Base-by-base conservation (phyloP, 92 coral and sea anemone species). In the Micromussa lordhowensis region DNA sequence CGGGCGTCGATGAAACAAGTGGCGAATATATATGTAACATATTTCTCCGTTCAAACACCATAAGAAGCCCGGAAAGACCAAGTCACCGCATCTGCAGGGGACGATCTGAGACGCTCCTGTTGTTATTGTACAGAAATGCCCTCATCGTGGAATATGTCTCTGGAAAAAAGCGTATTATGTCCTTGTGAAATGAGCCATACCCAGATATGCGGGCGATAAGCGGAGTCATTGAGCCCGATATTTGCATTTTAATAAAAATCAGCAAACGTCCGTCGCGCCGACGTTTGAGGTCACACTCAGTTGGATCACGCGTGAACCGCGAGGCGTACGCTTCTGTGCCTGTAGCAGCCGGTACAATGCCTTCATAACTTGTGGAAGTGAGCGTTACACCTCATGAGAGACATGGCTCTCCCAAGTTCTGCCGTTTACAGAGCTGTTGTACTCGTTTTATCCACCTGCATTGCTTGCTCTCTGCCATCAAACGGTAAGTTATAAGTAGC, bases 401-500 rank as follows among this genome's bases (percentile, higher is more conserved):
- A 6, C 80, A 84, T 84, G 87, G 80, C 35, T 58, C 57, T 55
- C 2, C 31, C 87, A n/a, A 31, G 34, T 72, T 84, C 34, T 55
- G 38, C 29, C 19, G 19, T 51, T 51, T 54, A 55, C 24, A 78
- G 55, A n/a, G 22, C 55, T 29, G 55, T 58, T 55, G 76, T 54
- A 48, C n/a, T 84, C 24, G 13, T 63, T 64, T 55, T 31, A 22
- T 51, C 10, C 44, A 71, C 77, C 40, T 71, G 24, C 12, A 26
- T 54, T 49, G 30, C 24, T 54, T 34, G 80, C n/a, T 28, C 55
- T 13, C 54, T 34, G 74, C 53, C 35, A 14, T 55, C 80, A 1
- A 34, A n/a, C 68, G 87, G 87, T 84, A 73, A 34, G 87, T 28
- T 13, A 7, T 12, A 74, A 4, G 3, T 26, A 15, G 64, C 19